These are phyloP conservation scores for Xenopus laevis DNA, from an alignment of 2,113 vertebrate species.

Conservation along the genomic window DNA sequence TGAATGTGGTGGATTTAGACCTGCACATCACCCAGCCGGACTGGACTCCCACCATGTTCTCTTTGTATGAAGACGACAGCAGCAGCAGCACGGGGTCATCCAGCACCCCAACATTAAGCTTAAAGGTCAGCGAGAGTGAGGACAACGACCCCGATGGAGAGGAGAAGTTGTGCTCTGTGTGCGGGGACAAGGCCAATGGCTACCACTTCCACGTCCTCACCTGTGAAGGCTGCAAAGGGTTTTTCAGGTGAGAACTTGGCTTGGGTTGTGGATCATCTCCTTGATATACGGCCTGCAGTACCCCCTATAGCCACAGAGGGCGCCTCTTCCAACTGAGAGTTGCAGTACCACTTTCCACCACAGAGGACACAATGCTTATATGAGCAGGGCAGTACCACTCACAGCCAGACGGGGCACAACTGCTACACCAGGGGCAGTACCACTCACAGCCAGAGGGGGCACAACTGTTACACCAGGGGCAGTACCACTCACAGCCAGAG, in stretches of 20 bases:
- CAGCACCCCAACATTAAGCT: not conserved
- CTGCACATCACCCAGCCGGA: not conserved
- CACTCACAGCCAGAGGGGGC: too few relatives aligned
- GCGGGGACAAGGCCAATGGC: slow-evolving; percentile 58
- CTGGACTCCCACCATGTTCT: slow-evolving; percentile 6
- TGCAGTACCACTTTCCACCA: too few relatives aligned
- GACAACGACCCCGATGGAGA: not conserved
- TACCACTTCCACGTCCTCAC: slow-evolving; percentile 64
- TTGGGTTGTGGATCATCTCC: too few relatives aligned
- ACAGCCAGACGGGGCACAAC: too few relatives aligned
- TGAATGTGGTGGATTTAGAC: not conserved
- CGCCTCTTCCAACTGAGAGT: too few relatives aligned
- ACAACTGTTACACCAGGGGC: too few relatives aligned
- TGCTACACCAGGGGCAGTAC: too few relatives aligned
- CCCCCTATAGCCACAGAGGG: too few relatives aligned
- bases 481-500: too few relatives aligned
- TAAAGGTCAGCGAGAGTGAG: not conserved
- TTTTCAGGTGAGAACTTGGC: slow-evolving; percentile 54
- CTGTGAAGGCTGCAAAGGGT: slow-evolving; percentile 61
- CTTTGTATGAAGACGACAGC: not conserved
- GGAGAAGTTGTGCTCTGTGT: slow-evolving; percentile 57
- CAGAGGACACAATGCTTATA: too few relatives aligned
- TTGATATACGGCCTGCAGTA: too few relatives aligned
- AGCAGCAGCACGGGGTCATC: slow-evolving; percentile 13
- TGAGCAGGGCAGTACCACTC: too few relatives aligned